A percentile compares a stretch with the other conserved stretches of the same genome.
Conservation (phyloP, 2,113 vertebrate species). For the Microtus montanus region DNA sequence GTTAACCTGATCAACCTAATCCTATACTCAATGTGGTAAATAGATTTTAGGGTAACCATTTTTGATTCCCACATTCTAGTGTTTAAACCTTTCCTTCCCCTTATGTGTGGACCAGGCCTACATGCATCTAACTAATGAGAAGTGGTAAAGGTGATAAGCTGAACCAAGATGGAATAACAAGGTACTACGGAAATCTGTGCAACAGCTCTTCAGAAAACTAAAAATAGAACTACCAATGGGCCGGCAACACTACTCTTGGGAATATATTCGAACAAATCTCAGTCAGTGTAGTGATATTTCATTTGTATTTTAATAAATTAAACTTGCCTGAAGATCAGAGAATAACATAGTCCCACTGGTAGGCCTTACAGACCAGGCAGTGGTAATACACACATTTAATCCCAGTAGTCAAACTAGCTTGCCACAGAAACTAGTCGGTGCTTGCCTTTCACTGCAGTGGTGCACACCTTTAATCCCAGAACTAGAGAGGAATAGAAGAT, state of each 20-base stretch:
- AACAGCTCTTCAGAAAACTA: not conserved
- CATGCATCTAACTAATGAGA: not conserved
- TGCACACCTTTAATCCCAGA: no score
- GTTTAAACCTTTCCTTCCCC: not conserved
- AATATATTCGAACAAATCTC: not conserved
- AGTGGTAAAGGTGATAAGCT: not conserved
- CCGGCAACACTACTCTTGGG: not conserved
- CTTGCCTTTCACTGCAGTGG: no score
- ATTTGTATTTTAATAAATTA: no score
- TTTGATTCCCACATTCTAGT: not conserved
- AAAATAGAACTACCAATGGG: not conserved
- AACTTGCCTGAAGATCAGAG: no score
- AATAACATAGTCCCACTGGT: no score
- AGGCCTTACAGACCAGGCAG: no score
- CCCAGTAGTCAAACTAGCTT: no score
- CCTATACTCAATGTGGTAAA: not conserved
- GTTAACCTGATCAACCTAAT: constrained; percentile 9
- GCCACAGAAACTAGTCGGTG: no score
- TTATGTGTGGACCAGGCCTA: not conserved
- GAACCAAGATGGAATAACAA: not conserved
- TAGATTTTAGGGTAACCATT: not conserved
- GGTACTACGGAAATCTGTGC: not conserved
- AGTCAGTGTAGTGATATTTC: not conserved
- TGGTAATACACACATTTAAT: no score
- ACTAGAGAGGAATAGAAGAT: no score